These are phyloP conservation scores for Mesaphorura yosii DNA, from an alignment of 1,140 invertebrate genomes.

Conservation along the genomic window DNA sequence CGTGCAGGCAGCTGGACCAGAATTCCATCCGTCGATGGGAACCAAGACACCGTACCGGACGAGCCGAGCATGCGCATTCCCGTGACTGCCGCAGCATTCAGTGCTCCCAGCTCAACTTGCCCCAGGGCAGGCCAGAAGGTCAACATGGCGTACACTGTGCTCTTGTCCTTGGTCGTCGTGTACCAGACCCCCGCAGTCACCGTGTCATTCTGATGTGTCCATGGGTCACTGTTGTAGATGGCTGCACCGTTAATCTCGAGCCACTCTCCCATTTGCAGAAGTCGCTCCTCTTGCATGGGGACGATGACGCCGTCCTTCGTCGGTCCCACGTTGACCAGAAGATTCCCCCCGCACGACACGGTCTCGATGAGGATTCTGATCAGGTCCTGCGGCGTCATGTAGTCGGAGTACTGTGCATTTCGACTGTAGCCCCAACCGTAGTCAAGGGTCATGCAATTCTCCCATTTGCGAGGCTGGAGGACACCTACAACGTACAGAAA, in stretches of 20 bases:
- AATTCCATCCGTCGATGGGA: too few relatives aligned
- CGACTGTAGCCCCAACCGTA: slow-evolving; percentile 42
- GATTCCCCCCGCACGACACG: slow-evolving; percentile 34
- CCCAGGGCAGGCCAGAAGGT: slow-evolving; percentile 53
- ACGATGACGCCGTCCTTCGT: slow-evolving; percentile 43
- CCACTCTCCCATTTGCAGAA: slow-evolving; percentile 44
- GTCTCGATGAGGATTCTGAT: slow-evolving; percentile 29
- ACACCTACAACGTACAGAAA: slow-evolving; percentile 32
- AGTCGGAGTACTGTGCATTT: slow-evolving; percentile 37
- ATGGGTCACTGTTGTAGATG: slow-evolving; percentile 43
- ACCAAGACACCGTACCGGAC: too few relatives aligned
- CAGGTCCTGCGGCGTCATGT: slow-evolving; percentile 40
- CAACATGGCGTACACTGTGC: slow-evolving; percentile 50
- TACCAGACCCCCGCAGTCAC: slow-evolving; percentile 40
- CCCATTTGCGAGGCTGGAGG: slow-evolving; percentile 39
- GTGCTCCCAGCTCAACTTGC: slow-evolving; percentile 40
- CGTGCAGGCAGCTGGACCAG: too few relatives aligned
- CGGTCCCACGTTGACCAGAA: slow-evolving; percentile 47
- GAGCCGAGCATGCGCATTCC: neutral
- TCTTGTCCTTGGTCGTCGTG: slow-evolving; percentile 42
- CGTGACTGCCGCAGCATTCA: slow-evolving; percentile 33
- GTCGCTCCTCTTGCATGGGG: slow-evolving; percentile 48
- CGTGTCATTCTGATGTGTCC: slow-evolving; percentile 42
- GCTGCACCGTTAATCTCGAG: slow-evolving; percentile 47
- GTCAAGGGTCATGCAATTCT: slow-evolving; percentile 47